Evolutionary conservation across 2,888 invertebrate species (phyloP).

Genomic region (Brassicogethes aeneus): DNA sequence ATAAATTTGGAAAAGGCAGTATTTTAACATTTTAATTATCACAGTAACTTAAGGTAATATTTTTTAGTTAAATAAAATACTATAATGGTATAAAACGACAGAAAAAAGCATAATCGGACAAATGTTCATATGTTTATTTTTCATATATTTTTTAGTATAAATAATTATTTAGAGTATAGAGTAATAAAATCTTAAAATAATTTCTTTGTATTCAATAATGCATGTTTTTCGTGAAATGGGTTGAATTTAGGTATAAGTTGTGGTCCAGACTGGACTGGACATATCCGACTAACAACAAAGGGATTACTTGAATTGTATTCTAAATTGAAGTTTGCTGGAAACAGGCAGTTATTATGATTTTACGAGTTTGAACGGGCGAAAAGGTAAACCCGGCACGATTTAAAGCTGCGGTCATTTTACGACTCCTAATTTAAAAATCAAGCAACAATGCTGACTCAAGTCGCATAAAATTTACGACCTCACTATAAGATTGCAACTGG

Average conservation of each 20-base stretch:
- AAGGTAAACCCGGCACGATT: constrained; percentile 17
- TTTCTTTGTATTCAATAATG: too few species aligned
- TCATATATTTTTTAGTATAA: too few species aligned
- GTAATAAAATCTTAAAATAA: too few species aligned
- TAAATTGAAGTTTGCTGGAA: constrained; percentile 1
- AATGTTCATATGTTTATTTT: too few species aligned
- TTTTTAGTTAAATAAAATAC: too few species aligned
- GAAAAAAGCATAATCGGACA: too few species aligned
- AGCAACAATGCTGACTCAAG: constrained; percentile 24
- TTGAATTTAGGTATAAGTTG: neutral
- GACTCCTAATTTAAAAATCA: constrained; percentile 24
- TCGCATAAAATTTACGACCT: constrained; percentile 24
- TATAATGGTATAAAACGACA: too few species aligned
- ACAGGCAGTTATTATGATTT: constrained; percentile 1
- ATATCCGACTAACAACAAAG: neutral
- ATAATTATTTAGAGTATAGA: too few species aligned
- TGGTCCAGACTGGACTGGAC: neutral
- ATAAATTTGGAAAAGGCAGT: too few species aligned
- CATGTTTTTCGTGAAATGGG: too few species aligned
- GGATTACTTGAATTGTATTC: neutral
- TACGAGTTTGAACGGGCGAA: neutral
- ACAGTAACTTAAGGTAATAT: too few species aligned
- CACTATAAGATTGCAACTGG: constrained; percentile 24
- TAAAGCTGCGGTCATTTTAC: constrained; percentile 24
- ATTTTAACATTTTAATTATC: too few species aligned